Evolutionary conservation across 1,140 invertebrate genomes (phyloP).

Genomic region (Delia radicum): DNA sequence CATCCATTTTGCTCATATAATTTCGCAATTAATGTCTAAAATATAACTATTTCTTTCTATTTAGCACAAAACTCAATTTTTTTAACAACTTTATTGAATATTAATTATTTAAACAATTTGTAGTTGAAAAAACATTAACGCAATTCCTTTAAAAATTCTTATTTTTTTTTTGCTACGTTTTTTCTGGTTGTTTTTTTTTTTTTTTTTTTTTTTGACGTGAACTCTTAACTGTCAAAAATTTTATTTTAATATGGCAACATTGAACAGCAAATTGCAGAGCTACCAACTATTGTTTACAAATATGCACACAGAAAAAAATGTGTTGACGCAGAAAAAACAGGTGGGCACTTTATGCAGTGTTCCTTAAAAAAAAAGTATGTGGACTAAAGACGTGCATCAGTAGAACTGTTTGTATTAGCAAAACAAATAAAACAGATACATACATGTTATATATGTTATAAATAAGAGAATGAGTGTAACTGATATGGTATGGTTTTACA

Average conservation of each 20-base stretch:
- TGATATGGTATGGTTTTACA: too few relatives aligned
- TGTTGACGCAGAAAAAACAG: too few relatives aligned
- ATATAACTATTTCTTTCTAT: not conserved
- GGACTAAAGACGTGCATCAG: too few relatives aligned
- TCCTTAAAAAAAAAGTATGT: too few relatives aligned
- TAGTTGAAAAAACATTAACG: not conserved
- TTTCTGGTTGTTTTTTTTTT: not conserved
- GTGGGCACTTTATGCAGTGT: too few relatives aligned
- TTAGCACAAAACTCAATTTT: not conserved
- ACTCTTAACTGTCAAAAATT: not conserved
- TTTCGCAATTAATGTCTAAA: not conserved
- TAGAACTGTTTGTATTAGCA: too few relatives aligned
- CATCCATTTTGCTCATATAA: conserved; percentile 43
- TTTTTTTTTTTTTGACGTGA: not conserved
- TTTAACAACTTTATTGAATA: not conserved
- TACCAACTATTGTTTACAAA: too few relatives aligned
- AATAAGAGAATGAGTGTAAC: too few relatives aligned
- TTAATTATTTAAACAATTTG: not conserved
- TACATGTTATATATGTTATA: too few relatives aligned
- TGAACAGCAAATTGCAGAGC: too few relatives aligned
- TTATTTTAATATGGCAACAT: not conserved
- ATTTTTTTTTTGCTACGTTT: not conserved
- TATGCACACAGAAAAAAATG: too few relatives aligned
- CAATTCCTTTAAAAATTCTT: not conserved
- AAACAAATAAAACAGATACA: too few relatives aligned